Base-by-base conservation (phyloP, 2,797 vertebrate genomes). In the Toxotes lorentzi region DNA sequence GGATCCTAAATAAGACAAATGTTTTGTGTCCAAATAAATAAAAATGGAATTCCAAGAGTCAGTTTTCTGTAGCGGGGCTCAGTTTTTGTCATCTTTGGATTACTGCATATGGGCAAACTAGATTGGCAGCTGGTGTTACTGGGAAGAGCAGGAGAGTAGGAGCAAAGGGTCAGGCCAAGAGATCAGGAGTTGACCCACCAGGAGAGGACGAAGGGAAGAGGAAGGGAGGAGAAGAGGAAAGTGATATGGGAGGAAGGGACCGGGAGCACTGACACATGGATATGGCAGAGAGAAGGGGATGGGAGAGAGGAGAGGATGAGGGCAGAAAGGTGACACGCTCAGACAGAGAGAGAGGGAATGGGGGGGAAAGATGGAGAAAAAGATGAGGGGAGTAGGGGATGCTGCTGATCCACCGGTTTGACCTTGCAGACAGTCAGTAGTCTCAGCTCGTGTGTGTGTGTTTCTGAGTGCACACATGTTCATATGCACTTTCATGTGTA, bases 381-480 rank as follows among this genome's bases (percentile, higher is more conserved):
- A 69, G 84, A 87, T 79, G 80, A 84, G 63, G 14, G 64, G 71
- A 81, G 69, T 12, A 43, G 69, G 60, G 75, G 79, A 73, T 78
- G 82, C 73, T 54, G 88, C 80, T 85, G 81, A 92, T 91, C 90
- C 89, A 91, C 88, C 73, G 70, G 84, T 89, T 89, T 92, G 93
- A 93, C 92, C 93, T 93, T 93, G 85, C 66, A 89, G 82, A 89
- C 82, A 77, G 77, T 76, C 75, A 85, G 78, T 41, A 54, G 81
- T 79, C 66, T 75, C 64, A 63, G 57, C 38, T 65, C 6, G 35
- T 60, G 66, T 67, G 59, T 73, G 40, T 62, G 34, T 72, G 45
- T 60, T 43, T 13, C 19, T 38, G 78, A 17, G 43, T 48, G 4
- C 32, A 38, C 69, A 41, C 16, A n/a, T 38, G 68, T 17, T 30